A percentile compares a stretch with the other conserved stretches of the same genome.
Evolutionary conservation across 1,140 invertebrate species (phyloP).

Genomic region (Agrilus planipennis): DNA sequence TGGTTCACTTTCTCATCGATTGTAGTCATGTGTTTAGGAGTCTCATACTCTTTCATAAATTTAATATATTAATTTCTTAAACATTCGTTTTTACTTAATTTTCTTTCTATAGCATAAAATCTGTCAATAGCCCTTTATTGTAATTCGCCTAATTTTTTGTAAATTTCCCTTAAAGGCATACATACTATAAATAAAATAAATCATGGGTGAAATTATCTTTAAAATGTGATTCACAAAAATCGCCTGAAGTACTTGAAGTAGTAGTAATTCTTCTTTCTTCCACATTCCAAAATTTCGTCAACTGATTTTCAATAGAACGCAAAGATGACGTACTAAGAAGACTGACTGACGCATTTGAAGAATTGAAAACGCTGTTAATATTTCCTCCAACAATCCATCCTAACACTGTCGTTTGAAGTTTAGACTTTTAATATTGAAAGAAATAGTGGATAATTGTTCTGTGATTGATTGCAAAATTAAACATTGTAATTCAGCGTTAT

Average conservation of each 20-base stretch:
- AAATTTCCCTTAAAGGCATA: constrained; percentile 2
- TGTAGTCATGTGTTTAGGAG: too few relatives aligned
- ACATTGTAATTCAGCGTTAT: too few relatives aligned
- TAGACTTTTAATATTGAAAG: constrained; percentile 7
- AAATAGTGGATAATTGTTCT: too few relatives aligned
- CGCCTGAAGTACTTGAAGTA: too few relatives aligned
- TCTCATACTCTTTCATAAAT: too few relatives aligned
- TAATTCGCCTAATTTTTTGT: constrained; percentile 4
- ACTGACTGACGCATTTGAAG: too few relatives aligned
- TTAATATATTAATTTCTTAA: too few relatives aligned
- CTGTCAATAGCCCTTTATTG: background rate
- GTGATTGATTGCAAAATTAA: constrained; percentile 11
- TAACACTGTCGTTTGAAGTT: constrained; percentile 19
- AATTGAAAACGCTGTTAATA: constrained; percentile 16
- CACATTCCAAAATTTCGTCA: too few relatives aligned
- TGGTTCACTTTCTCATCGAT: too few relatives aligned
- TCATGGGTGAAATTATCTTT: background rate
- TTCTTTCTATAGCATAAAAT: constrained; percentile 8
- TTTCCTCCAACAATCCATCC: constrained; percentile 14
- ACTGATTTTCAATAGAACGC: too few relatives aligned
- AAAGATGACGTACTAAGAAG: too few relatives aligned
- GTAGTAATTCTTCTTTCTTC: too few relatives aligned
- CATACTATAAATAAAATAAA: constrained; percentile 3
- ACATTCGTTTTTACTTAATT: constrained; percentile 4
- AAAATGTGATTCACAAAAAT: constrained; percentile 6